Evolutionary conservation across 1,140 invertebrate genomes (phyloP).

Genomic region (Neuroterus valhalla): DNA sequence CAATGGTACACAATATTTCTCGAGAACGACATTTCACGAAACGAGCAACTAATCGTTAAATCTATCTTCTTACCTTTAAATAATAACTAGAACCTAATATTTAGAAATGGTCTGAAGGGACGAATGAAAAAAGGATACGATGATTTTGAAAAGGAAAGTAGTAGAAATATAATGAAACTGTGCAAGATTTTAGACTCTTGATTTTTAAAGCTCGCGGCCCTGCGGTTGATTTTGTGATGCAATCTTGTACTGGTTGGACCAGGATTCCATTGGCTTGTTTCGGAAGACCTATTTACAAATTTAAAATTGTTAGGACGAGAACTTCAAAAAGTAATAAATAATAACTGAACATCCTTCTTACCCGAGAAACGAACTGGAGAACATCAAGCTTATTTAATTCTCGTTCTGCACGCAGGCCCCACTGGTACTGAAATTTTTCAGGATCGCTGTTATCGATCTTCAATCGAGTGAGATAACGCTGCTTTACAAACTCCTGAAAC

Average conservation of each 20-base stretch:
- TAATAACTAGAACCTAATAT: too few relatives aligned
- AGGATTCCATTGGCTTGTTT: slow-evolving; percentile 44
- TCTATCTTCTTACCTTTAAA: too few relatives aligned
- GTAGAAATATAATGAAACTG: neutral
- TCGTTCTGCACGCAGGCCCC: slow-evolving; percentile 59
- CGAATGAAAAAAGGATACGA: neutral
- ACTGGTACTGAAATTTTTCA: slow-evolving; percentile 47
- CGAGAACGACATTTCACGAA: neutral
- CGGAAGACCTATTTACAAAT: slow-evolving; percentile 55
- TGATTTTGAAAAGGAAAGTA: neutral
- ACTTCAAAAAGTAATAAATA: neutral
- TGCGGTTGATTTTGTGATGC: too few relatives aligned
- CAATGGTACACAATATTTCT: slow-evolving; percentile 6
- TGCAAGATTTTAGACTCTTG: too few relatives aligned
- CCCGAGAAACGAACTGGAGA: slow-evolving; percentile 59
- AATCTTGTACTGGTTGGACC: slow-evolving; percentile 49
- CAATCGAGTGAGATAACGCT: slow-evolving; percentile 53
- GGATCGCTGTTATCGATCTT: slow-evolving; percentile 33
- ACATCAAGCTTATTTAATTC: slow-evolving; percentile 52
- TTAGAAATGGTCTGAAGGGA: too few relatives aligned
- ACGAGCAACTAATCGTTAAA: neutral
- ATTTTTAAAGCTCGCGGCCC: too few relatives aligned
- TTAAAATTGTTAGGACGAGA: neutral
- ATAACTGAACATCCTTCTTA: slow-evolving; percentile 36
- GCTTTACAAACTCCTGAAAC: slow-evolving; percentile 62